Evolutionary conservation across 2,113 vertebrate genomes (phyloP).

Genomic region (Condylura cristata): DNA sequence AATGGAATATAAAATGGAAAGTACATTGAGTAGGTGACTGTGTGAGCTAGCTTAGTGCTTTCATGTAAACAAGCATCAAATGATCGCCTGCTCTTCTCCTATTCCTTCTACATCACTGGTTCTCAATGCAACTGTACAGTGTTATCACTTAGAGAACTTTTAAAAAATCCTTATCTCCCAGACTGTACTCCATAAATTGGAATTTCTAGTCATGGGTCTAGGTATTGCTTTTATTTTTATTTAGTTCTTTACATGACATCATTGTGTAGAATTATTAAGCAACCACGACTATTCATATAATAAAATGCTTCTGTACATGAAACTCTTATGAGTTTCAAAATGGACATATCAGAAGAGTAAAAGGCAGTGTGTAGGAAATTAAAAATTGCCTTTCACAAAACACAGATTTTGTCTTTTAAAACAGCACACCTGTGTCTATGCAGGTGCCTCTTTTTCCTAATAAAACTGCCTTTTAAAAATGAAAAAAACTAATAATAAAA

Average conservation of each 20-base stretch:
- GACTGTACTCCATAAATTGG: background rate
- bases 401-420: too few relatives aligned
- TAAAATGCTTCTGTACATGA: background rate
- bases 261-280: background rate
- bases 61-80: background rate
- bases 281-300: background rate
- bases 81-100: background rate
- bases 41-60: background rate
- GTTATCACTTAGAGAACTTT: background rate
- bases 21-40: background rate
- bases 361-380: background rate
- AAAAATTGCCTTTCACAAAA: background rate
- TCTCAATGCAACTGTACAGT: background rate
- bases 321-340: background rate
- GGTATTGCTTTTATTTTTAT: background rate
- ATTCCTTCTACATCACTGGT: background rate
- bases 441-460: too few relatives aligned
- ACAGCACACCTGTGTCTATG: too few relatives aligned
- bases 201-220: background rate
- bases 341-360: background rate
- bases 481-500: too few relatives aligned
- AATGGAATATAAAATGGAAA: constrained; percentile 50
- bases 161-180: background rate
- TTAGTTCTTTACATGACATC: background rate
- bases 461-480: too few relatives aligned